Conservation (phyloP, 2,888 invertebrate genomes). For the Flexamia atlantica region DNA sequence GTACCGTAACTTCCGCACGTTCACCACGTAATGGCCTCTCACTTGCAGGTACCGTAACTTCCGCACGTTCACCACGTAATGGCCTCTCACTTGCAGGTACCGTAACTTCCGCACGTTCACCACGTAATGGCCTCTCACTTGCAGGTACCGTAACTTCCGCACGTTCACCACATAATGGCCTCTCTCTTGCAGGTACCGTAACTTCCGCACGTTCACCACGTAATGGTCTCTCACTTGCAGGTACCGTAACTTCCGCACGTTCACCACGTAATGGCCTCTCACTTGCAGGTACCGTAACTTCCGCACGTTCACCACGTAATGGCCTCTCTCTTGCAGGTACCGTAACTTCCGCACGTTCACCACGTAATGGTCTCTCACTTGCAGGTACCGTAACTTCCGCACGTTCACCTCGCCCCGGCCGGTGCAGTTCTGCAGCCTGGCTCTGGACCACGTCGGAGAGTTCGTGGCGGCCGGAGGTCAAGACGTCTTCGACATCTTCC, state of each 20-base stretch:
- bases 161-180: conserved; percentile 83
- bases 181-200: conserved; percentile 77
- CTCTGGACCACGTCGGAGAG: conserved; percentile 94
- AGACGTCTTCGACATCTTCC: conserved; percentile 95
- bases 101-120: conserved; percentile 98
- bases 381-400: conserved; percentile 97
- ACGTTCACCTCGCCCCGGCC: conserved; percentile 95
- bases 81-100: conserved; percentile 80
- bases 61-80: conserved; percentile 90
- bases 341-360: conserved; percentile 98
- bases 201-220: conserved; percentile 85
- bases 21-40: no score
- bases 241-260: conserved; percentile 98
- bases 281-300: conserved; percentile 83
- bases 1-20: no score
- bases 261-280: no score
- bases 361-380: conserved; percentile 74
- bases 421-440: conserved; percentile 94
- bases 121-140: conserved; percentile 78
- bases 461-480: conserved; percentile 96
- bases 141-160: conserved; percentile 73
- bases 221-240: conserved; percentile 75
- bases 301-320: conserved; percentile 94
- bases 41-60: conserved; percentile 95
- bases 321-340: conserved; percentile 81